A percentile compares a stretch with the other conserved stretches of the same genome.
Conservation (phyloP, 2,888 invertebrate genomes). For the Alloscopus bannaensis region DNA sequence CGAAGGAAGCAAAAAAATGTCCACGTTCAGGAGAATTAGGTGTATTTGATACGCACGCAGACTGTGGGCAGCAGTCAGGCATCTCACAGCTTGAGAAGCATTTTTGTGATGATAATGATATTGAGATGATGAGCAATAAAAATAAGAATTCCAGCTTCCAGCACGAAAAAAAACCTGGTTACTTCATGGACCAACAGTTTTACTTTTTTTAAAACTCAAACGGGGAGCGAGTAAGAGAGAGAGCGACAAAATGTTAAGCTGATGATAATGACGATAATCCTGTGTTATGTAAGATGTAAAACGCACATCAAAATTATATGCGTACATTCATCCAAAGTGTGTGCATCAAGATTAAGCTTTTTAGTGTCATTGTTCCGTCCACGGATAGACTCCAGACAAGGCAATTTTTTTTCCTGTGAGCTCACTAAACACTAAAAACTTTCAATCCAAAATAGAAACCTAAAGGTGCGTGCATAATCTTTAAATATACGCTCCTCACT, state of each 20-base stretch:
- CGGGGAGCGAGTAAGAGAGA: not conserved
- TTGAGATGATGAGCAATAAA: constrained; percentile 37
- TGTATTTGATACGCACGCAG: constrained; percentile 28
- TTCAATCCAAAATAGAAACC: constrained; percentile 7
- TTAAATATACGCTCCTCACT: constrained; percentile 37
- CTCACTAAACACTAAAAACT: too few relatives aligned
- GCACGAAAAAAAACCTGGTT: not conserved
- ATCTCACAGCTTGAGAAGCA: constrained; percentile 41
- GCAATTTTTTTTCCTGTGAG: not conserved
- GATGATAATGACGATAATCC: constrained; percentile 50
- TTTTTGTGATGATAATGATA: constrained; percentile 25
- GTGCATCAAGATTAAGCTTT: constrained; percentile 21
- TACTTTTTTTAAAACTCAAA: not conserved
- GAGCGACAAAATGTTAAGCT: too few relatives aligned
- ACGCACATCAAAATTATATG: constrained; percentile 16
- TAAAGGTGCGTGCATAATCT: constrained; percentile 58
- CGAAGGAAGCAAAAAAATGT: not conserved
- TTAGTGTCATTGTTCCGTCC: constrained; percentile 44
- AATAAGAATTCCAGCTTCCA: constrained; percentile 20
- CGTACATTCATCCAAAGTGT: not conserved
- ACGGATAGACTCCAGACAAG: not conserved
- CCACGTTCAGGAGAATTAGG: constrained; percentile 7
- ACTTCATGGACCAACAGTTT: not conserved
- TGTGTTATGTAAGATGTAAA: constrained; percentile 20
- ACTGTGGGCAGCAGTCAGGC: not conserved